Evolutionary conservation across 2,888 invertebrate species (phyloP).

Genomic region (Thera obeliscata): DNA sequence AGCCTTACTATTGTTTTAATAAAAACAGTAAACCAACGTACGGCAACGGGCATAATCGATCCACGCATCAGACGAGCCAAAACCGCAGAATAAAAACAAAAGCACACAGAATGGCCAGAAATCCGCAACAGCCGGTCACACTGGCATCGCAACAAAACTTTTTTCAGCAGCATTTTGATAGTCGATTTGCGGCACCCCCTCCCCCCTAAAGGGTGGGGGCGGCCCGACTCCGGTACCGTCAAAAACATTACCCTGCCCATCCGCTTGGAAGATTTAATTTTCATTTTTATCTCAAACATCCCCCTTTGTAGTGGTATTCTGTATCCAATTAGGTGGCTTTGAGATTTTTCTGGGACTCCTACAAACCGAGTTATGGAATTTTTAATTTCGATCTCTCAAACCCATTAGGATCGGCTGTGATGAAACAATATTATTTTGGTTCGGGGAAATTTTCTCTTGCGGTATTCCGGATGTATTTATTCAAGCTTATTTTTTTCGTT

Average conservation of each 20-base stretch:
- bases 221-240: constrained; percentile 76
- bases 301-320: constrained; percentile 83
- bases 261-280: constrained; percentile 85
- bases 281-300: constrained; percentile 85
- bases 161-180: constrained; percentile 81
- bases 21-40: not conserved
- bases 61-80: constrained; percentile 20
- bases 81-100: constrained; percentile 56
- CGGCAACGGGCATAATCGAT: constrained; percentile 15
- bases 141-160: constrained; percentile 69
- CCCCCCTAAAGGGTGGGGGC: constrained; percentile 40
- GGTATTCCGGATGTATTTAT: not conserved
- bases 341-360: constrained; percentile 75
- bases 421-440: constrained; percentile 27
- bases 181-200: constrained; percentile 77
- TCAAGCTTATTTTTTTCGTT: no score
- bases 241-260: constrained; percentile 84
- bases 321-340: constrained; percentile 84
- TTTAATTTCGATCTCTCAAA: constrained; percentile 70
- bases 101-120: constrained; percentile 58
- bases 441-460: constrained; percentile 8
- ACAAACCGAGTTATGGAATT: constrained; percentile 78
- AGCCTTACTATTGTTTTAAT: not conserved
- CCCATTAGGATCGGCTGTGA: constrained; percentile 35
- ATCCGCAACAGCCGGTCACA: constrained; percentile 70